Evolutionary conservation across 2,888 invertebrate species (phyloP), one percentile per base, ranked within the genome.

Genomic region (Pammene fasciana): DNA sequence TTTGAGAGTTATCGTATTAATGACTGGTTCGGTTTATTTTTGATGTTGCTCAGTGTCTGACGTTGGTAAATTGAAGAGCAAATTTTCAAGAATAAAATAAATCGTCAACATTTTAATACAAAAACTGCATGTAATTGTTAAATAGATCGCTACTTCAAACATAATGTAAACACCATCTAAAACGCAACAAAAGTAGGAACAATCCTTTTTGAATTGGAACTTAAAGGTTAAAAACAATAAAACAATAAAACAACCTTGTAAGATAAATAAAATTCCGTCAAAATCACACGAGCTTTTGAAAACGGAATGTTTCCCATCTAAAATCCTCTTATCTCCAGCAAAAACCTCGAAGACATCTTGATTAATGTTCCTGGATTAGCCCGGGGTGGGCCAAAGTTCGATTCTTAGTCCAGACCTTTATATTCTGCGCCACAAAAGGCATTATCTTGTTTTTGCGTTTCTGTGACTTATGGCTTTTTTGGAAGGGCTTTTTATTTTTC

Each of bases 351-450:
- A 61, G 74, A 75, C 74, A 71, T 64, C 18, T 74, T 79, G 78
- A 79, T 77, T 75, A 76, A 79, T 75, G 77, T 74, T 64, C 64
- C 48, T 48, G 75, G 78, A 78, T 78, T 78, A 78, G 70, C 64
- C 66, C 59, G 68, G 68, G 72, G 43, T 72, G 77, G 78, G 78
- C 78, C 77, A 75, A 65, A 74, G 78, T 80, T 80, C 78, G 79
- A 78, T 75, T 78, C 77, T 72, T 71, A 72, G 75, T 76, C 74
- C 77, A 76, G 77, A 75, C 79, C 75, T 73, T 70, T 71, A 72
- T 74, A 75, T 74, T 76, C 10, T 18, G 13, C 66, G 68, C 72
- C 72, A 62, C 68, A 60, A 73, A 66, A 62, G 68, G 65, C 50
- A 34, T 54, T 73, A 73, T 74, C 67, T 71, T 71, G 72, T 60